Conservation (phyloP, 2,888 invertebrate genomes). For the Glyphotaelius pellucidus region DNA sequence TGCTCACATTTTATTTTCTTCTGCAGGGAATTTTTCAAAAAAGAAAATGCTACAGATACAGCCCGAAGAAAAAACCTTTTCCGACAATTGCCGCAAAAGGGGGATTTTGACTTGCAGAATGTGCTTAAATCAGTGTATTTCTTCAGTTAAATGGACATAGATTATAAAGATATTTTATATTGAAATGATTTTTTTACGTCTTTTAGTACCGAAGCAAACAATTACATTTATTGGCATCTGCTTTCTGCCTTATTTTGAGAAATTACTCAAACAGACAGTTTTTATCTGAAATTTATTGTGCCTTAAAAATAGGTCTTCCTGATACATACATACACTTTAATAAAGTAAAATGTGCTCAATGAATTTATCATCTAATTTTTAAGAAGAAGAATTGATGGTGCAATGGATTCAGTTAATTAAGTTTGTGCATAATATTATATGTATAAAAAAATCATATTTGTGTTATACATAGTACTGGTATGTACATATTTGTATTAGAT, state of each 20-base stretch:
- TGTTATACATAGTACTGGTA: neutral
- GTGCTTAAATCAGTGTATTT: constrained; percentile 90
- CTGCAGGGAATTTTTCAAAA: constrained; percentile 75
- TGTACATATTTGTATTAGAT: no score
- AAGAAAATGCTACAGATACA: constrained; percentile 76
- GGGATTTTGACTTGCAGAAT: constrained; percentile 85
- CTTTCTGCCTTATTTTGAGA: neutral
- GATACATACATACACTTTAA: neutral
- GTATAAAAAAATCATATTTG: neutral
- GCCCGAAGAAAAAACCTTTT: constrained; percentile 76
- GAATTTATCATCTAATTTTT: neutral
- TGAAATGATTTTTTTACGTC: neutral
- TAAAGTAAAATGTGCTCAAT: neutral
- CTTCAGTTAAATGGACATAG: constrained; percentile 81
- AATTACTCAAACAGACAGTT: neutral
- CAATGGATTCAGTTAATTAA: no score
- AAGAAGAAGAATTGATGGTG: neutral
- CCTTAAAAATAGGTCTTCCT: neutral
- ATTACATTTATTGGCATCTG: neutral
- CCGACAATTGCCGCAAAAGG: constrained; percentile 84
- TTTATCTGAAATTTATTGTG: neutral
- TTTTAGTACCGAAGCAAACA: neutral
- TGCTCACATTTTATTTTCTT: constrained; percentile 32
- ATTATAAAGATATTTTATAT: neutral
- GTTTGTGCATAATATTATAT: neutral